Evolutionary conservation across 2,797 vertebrate genomes (phyloP), one percentile per base, ranked within the genome.

Genomic region (Pangasius mekongensis): DNA sequence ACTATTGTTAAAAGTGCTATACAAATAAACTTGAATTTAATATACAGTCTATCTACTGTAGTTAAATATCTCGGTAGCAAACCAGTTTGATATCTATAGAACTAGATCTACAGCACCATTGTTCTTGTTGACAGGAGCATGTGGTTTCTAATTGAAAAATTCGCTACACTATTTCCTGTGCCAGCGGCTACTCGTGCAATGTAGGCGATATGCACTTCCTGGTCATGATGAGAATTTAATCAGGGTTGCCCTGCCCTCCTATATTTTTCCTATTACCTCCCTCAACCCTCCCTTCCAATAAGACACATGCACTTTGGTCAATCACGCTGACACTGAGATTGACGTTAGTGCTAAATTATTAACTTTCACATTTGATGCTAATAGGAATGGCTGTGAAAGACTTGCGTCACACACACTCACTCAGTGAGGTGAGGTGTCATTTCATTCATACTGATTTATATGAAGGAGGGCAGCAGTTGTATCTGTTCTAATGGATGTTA

Each of bases 381-480:
- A 43, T n/a, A 52, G 64, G 30, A 60, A 77, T 9, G 1, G 74
- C 56, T 49, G 67, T 85, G 78, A 89, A 85, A 36, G 71, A 39
- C 47, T 82, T 82, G 77, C 73, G 83, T 85, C 69, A 76, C 43
- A 27, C 52, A 78, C 73, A 24, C 64, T 24, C 83, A 30, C 30
- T 33, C 24, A 64, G 43, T 5, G 52, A 87, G 67, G 47, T 18
- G 62, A 87, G 76, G 64, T 82, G 84, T 74, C 81, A 69, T 39
- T 67, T 71, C 54, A 62, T 89, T 89, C 24, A 49, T 60, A 84
- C 11, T 89, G 88, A 89, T 89, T 89, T 36, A 36, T 85, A 89
- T 87, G 84, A 88, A 85, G 52, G 58, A 84, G 66, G 83, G n/a
- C 47, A 52, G 30, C 30, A 66, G 47, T 69, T 16, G 47, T 47